These are phyloP conservation scores for Phoenicopterus ruber DNA, from an alignment of 2,113 vertebrate species.

Conservation along the genomic window DNA sequence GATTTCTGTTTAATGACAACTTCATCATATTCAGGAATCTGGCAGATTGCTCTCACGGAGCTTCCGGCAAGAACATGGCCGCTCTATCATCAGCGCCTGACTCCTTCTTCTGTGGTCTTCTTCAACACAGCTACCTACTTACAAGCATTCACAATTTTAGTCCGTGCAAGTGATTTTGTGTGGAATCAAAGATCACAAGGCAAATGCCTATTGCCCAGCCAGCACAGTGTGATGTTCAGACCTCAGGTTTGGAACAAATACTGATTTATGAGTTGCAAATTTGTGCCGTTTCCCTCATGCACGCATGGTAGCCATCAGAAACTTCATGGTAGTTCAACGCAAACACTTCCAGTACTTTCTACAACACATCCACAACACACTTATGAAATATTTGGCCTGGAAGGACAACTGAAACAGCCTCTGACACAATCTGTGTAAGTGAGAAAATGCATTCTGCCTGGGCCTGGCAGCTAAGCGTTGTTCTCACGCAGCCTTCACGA, in stretches of 20 bases:
- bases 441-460: accelerated
- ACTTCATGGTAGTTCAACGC: accelerated
- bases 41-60: neutral
- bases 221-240: neutral
- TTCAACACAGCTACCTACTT: neutral
- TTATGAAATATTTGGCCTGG: accelerated
- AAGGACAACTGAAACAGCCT: neutral
- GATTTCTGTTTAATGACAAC: neutral
- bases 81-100: neutral
- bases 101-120: neutral
- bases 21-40: neutral
- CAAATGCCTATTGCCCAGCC: neutral
- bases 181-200: neutral
- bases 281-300: neutral
- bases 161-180: accelerated
- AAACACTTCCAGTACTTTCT: neutral
- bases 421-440: accelerated
- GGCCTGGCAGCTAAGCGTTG: accelerated
- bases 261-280: neutral
- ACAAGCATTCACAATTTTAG: neutral
- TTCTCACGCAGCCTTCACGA: neutral
- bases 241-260: accelerated
- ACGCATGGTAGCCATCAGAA: accelerated
- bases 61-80: neutral
- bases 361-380: neutral